phyloP scores from a whole-genome alignment of 2,888 invertebrate genomes.

The Diarsia dahlii region DNA sequence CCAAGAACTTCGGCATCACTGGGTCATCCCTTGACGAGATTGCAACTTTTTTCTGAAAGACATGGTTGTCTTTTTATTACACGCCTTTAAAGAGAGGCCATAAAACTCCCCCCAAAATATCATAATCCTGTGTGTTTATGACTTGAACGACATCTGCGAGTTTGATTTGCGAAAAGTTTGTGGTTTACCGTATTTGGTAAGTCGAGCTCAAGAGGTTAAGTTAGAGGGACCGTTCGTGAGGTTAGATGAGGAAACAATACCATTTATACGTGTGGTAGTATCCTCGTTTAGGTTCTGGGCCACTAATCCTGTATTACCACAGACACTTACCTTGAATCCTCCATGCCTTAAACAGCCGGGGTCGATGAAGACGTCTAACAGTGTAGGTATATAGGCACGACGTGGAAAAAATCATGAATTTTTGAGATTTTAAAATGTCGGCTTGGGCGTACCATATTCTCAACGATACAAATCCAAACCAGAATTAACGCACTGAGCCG shows the following conservation, averaged over 20 bases:
- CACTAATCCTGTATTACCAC: neutral
- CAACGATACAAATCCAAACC: neutral
- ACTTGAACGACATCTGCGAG: slow-evolving; percentile 61
- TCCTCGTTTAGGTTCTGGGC: neutral
- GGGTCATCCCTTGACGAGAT: slow-evolving; percentile 70
- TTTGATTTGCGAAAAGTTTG: slow-evolving; percentile 17
- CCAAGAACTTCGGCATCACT: slow-evolving; percentile 71
- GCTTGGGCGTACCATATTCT: neutral
- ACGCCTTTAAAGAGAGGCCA: slow-evolving; percentile 70
- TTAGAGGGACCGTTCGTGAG: neutral
- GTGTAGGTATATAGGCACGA: too few species aligned
- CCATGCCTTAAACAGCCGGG: neutral
- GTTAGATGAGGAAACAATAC: neutral
- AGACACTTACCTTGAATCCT: neutral
- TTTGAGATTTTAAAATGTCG: neutral
- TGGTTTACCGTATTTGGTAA: neutral
- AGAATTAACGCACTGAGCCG: neutral
- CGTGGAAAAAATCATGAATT: neutral
- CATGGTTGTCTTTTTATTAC: slow-evolving; percentile 74
- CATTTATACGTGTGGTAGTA: neutral
- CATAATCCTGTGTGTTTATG: slow-evolving; percentile 65
- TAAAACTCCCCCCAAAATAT: slow-evolving; percentile 74
- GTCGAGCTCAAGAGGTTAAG: neutral
- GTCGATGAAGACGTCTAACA: neutral
- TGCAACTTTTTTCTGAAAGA: slow-evolving; percentile 73